These are phyloP conservation scores for Anastrepha obliqua DNA, from an alignment of 1,140 invertebrate species.

Conservation along the genomic window DNA sequence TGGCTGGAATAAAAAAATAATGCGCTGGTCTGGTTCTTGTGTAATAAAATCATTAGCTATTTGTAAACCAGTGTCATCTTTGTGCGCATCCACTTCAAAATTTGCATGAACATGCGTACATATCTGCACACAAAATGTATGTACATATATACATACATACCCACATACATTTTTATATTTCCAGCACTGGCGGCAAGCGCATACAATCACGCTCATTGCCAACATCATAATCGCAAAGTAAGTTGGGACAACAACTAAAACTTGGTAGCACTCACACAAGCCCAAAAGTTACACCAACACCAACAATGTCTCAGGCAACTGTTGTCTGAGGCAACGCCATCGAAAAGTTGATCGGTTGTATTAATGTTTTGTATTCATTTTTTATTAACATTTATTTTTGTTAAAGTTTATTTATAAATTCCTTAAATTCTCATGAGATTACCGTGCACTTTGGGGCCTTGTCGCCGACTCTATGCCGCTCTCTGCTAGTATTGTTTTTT, in stretches of 20 bases:
- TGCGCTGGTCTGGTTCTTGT: no score
- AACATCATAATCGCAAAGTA: neutral
- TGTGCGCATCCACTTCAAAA: no score
- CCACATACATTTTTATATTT: neutral
- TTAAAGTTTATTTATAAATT: conserved; percentile 46
- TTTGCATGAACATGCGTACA: no score
- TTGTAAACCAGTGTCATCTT: no score
- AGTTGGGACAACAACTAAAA: neutral
- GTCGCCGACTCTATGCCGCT: neutral
- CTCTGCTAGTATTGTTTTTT: neutral
- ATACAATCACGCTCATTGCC: neutral
- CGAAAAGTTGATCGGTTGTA: neutral
- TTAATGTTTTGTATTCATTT: neutral
- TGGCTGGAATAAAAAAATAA: no score
- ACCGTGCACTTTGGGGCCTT: conserved; percentile 21
- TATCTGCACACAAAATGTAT: no score
- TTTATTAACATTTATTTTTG: neutral
- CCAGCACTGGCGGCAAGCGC: neutral
- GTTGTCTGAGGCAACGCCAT: neutral
- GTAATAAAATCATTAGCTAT: no score
- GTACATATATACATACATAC: no score
- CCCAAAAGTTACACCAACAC: neutral
- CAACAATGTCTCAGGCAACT: neutral
- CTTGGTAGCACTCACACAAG: neutral
- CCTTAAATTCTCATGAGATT: conserved; percentile 39